Evolutionary conservation across 1,140 invertebrate species (phyloP).

Genomic region (Solenopsis fugax): DNA sequence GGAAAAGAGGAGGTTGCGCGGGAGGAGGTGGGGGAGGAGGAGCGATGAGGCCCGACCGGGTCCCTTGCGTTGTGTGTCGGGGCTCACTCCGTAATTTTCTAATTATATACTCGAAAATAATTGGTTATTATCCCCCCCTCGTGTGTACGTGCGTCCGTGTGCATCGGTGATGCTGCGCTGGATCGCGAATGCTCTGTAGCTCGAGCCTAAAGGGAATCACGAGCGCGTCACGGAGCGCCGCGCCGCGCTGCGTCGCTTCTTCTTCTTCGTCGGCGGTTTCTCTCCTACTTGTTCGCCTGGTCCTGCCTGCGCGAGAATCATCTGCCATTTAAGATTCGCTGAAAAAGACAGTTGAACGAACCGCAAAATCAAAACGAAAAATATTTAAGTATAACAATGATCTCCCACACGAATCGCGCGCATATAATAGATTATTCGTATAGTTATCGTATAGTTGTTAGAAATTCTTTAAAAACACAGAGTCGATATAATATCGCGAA

Average conservation of each 20-base stretch:
- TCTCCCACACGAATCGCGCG: not conserved
- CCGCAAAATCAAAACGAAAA: not conserved
- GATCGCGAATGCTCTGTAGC: slow-evolving; percentile 72
- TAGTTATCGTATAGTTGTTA: not conserved
- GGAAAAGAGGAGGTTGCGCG: slow-evolving; percentile 32
- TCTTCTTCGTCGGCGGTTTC: not conserved
- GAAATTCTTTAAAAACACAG: not conserved
- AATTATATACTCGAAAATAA: slow-evolving; percentile 87
- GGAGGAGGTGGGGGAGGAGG: slow-evolving; percentile 42
- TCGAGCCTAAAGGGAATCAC: slow-evolving; percentile 83
- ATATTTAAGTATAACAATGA: not conserved
- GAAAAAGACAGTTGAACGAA: slow-evolving; percentile 35
- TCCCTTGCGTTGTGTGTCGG: slow-evolving; percentile 80
- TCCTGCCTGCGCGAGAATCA: slow-evolving; percentile 40
- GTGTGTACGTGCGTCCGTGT: slow-evolving; percentile 54
- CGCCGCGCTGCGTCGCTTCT: slow-evolving; percentile 1
- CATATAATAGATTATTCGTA: slow-evolving; percentile 6
- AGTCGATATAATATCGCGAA: not conserved
- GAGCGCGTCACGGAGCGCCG: slow-evolving; percentile 74
- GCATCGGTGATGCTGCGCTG: slow-evolving; percentile 77
- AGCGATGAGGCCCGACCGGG: slow-evolving; percentile 67
- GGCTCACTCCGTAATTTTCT: slow-evolving; percentile 85
- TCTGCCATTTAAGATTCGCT: slow-evolving; percentile 53
- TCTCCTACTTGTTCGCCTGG: not conserved
- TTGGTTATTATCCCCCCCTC: slow-evolving; percentile 84